Evolutionary conservation across 1,140 invertebrate genomes (phyloP).

Genomic region (Drosophila pachea): DNA sequence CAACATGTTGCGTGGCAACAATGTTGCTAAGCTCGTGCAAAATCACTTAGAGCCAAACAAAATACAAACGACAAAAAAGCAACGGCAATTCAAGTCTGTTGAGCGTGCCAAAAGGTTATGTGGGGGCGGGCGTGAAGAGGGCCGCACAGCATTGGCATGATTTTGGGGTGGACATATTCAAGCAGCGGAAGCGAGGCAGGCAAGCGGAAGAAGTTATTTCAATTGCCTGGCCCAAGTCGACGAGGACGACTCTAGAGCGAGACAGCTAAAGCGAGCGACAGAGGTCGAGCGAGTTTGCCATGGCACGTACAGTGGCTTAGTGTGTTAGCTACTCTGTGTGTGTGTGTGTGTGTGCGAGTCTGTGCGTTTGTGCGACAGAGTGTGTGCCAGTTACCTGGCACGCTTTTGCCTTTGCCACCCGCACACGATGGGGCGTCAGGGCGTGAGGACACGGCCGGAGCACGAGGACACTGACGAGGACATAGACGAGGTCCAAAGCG

Average conservation of each 20-base stretch:
- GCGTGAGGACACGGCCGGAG: constrained; percentile 1
- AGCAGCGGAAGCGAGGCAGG: constrained; percentile 72
- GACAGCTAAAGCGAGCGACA: constrained; percentile 1
- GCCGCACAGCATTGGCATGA: constrained; percentile 33
- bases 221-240: constrained; percentile 57
- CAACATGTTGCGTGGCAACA: constrained; percentile 55
- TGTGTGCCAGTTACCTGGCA: constrained; percentile 69
- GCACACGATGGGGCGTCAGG: background rate
- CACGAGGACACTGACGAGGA: constrained; percentile 23
- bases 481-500: constrained; percentile 40
- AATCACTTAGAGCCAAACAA: constrained; percentile 68
- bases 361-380: constrained; percentile 43
- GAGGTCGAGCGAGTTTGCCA: background rate
- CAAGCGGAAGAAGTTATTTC: constrained; percentile 76
- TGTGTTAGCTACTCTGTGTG: constrained; percentile 24
- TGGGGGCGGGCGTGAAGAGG: constrained; percentile 12
- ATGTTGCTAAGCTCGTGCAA: constrained; percentile 52
- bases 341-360: constrained; percentile 32
- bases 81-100: constrained; percentile 63
- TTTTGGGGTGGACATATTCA: constrained; percentile 68
- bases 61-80: constrained; percentile 60
- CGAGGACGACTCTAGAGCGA: constrained; percentile 10
- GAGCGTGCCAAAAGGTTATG: constrained; percentile 47
- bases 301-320: constrained; percentile 67
- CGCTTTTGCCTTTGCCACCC: constrained; percentile 50